Percentiles rank a stretch among this genome's conserved stretches.
These are phyloP conservation scores for Drosophila truncata DNA, from an alignment of 1,140 invertebrate genomes.

Conservation along the genomic window DNA sequence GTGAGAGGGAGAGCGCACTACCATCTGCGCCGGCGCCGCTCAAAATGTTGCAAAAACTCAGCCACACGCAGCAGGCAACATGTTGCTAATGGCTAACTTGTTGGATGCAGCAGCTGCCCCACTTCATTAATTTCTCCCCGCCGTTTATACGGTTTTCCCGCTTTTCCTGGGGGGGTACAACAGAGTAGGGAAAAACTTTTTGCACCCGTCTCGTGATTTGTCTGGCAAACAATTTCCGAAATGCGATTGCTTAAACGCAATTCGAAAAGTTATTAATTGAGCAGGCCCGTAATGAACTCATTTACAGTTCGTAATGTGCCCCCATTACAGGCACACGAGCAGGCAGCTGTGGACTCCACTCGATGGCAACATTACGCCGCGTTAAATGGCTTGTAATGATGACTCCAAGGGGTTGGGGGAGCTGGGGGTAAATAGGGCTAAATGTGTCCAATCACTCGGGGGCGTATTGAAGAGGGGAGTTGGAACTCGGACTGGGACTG, in stretches of 20 bases:
- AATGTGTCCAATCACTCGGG: slow-evolving; percentile 74
- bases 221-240: slow-evolving; percentile 48
- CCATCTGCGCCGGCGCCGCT: slow-evolving; percentile 62
- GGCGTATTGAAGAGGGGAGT: slow-evolving; percentile 58
- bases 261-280: slow-evolving; percentile 69
- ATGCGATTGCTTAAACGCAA: slow-evolving; percentile 51
- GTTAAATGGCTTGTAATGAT: slow-evolving; percentile 81
- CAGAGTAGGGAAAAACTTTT: slow-evolving; percentile 16
- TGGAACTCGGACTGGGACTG: not conserved
- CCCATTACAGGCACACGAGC: slow-evolving; percentile 50
- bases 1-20: slow-evolving; percentile 3
- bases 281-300: slow-evolving; percentile 67
- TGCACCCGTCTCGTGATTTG: slow-evolving; percentile 25
- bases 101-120: slow-evolving; percentile 62
- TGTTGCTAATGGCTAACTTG: slow-evolving; percentile 70
- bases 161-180: not conserved
- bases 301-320: slow-evolving; percentile 74
- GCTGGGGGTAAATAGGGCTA: slow-evolving; percentile 69
- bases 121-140: slow-evolving; percentile 20
- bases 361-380: slow-evolving; percentile 75
- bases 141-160: not conserved
- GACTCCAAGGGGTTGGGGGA: slow-evolving; percentile 22
- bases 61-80: slow-evolving; percentile 37
- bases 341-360: slow-evolving; percentile 39
- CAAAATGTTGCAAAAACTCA: slow-evolving; percentile 52